phyloP scores from a whole-genome alignment of 2,888 invertebrate genomes.

The Tanypteryx hageni region DNA sequence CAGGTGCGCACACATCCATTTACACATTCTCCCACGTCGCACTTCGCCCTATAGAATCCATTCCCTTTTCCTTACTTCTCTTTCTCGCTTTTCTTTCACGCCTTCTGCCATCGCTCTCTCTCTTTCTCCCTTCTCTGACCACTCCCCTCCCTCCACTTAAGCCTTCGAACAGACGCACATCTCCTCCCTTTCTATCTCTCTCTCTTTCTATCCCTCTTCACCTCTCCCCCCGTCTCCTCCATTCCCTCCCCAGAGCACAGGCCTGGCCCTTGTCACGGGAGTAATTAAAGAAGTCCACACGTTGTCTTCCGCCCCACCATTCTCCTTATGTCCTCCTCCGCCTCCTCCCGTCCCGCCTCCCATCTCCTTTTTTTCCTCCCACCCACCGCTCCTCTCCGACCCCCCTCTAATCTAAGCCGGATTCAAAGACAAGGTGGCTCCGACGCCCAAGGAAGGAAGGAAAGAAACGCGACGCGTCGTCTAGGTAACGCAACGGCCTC shows the following conservation, averaged over 20 bases:
- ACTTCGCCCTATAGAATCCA: too few relatives aligned
- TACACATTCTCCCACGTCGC: too few relatives aligned
- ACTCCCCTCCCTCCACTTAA: neutral
- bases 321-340: constrained; percentile 16
- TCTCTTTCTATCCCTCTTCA: neutral
- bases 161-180: constrained; percentile 45
- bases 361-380: neutral
- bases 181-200: neutral
- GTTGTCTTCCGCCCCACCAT: constrained; percentile 60
- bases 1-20: too few relatives aligned
- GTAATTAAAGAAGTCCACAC: constrained; percentile 64
- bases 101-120: constrained; percentile 23
- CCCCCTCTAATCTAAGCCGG: constrained; percentile 51
- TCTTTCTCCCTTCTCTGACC: constrained; percentile 35
- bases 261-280: constrained; percentile 63
- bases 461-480: neutral
- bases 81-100: constrained; percentile 21
- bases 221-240: neutral
- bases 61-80: neutral
- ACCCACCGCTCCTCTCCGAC: neutral
- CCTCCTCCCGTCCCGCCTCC: neutral
- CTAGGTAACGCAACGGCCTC: neutral
- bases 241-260: constrained; percentile 9
- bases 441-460: constrained; percentile 12
- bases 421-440: constrained; percentile 47